Evolutionary conservation across 2,113 vertebrate genomes (phyloP).

Genomic region (Rana temporaria): DNA sequence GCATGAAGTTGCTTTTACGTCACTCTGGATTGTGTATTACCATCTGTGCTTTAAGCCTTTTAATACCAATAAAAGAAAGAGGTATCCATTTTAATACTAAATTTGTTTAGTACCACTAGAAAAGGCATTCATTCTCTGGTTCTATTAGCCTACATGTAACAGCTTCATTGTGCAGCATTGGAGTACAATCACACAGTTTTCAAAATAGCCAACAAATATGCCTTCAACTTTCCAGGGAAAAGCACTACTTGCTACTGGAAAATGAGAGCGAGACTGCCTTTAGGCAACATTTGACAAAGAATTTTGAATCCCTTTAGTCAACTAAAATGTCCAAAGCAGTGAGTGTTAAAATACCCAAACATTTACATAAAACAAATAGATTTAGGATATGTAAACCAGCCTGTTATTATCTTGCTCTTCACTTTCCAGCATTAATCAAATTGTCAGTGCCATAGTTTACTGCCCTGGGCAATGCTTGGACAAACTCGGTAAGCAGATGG

Average conservation of each 20-base stretch:
- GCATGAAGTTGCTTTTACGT: too few relatives aligned
- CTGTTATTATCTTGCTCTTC: conserved; percentile 41
- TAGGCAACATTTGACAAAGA: conserved; percentile 39
- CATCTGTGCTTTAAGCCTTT: too few relatives aligned
- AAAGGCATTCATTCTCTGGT: too few relatives aligned
- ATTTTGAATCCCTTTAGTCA: conserved; percentile 16
- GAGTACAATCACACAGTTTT: neutral
- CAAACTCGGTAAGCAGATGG: conserved; percentile 39
- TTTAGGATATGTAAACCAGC: conserved; percentile 46
- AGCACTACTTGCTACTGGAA: neutral
- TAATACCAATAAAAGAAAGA: too few relatives aligned
- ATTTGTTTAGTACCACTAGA: too few relatives aligned
- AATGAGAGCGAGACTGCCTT: conserved; percentile 23
- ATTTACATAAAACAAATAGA: conserved; percentile 54
- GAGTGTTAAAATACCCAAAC: conserved; percentile 5
- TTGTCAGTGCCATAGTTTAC: conserved; percentile 28
- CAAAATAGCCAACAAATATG: conserved; percentile 13
- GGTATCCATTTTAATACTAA: too few relatives aligned
- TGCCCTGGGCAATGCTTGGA: conserved; percentile 42
- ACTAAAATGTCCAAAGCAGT: conserved; percentile 41
- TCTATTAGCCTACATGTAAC: too few relatives aligned
- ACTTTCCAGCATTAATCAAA: conserved; percentile 44
- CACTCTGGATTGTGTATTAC: too few relatives aligned
- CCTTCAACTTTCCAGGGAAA: neutral
- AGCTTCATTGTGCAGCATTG: neutral